Evolutionary conservation across 2,888 invertebrate genomes (phyloP).

Genomic region (Chloromyia formosa): DNA sequence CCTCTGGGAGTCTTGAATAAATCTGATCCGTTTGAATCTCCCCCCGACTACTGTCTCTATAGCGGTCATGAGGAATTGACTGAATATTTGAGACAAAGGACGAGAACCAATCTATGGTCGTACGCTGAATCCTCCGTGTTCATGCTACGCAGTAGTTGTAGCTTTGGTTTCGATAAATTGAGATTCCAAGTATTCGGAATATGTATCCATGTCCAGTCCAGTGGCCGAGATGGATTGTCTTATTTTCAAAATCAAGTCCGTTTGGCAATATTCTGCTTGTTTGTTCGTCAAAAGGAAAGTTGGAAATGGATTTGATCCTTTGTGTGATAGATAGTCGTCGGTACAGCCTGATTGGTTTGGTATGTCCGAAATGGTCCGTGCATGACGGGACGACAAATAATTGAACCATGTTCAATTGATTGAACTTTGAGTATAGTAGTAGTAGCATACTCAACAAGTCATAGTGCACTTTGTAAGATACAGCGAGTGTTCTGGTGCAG

Average conservation of each 20-base stretch:
- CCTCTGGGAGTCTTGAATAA: slow-evolving; percentile 49
- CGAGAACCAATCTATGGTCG: background rate
- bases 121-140: too few relatives aligned
- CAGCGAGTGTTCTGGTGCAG: background rate
- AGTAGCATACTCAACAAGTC: too few relatives aligned
- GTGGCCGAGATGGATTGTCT: slow-evolving; percentile 35
- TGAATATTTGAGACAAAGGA: background rate
- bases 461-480: background rate
- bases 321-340: background rate
- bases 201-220: slow-evolving; percentile 16
- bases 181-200: slow-evolving; percentile 31
- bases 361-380: too few relatives aligned
- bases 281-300: background rate
- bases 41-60: background rate
- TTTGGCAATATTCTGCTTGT: background rate
- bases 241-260: background rate
- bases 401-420: slow-evolving; percentile 33
- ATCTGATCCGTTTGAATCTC: background rate
- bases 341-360: too few relatives aligned
- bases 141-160: slow-evolving; percentile 12
- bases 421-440: slow-evolving; percentile 14
- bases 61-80: background rate
- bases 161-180: slow-evolving; percentile 38
- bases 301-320: slow-evolving; percentile 8
- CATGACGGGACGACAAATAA: slow-evolving; percentile 1